Evolutionary conservation across 2,113 vertebrate genomes (phyloP), one percentile per base, ranked within the genome.

Genomic region (Aspiorhynchus laticeps): DNA sequence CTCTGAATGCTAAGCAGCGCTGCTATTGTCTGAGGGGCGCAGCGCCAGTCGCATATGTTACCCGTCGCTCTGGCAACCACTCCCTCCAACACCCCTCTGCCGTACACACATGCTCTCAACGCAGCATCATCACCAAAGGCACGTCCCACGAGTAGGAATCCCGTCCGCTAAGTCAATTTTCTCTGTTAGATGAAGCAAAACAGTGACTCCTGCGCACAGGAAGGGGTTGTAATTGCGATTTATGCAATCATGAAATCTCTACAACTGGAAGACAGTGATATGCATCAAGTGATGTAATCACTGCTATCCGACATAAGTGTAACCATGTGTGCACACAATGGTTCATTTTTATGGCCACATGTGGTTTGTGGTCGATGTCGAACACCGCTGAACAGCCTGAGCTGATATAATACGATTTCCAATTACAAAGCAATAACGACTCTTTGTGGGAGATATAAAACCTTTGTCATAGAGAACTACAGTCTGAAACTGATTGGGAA

Each of bases 1-100:
- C 90, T 92, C 90, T 91, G 94, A 95, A 95, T 95, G 93, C 93
- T 95, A 94, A 96, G 94, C 93, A 95, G 94, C 82, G 24, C 87
- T 86, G 93, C 93, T 90, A 95, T 95, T 96, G 94, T 95, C 88
- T 94, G 91, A 90, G 91, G 88, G 92, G 91, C 78, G 91, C 91
- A 93, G 93, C 92, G 90, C 89, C 92, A 91, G 93, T 92, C 92
- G 78, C 93, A 94, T 94, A 94, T 90, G 91, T 93, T 79, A 69
- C 77, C 56, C 51, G 92, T 95, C 91, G 92, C 95, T 94, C 91
- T 88, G 92, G 93, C 91, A 94, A 95, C 94, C 91, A 92, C 88
- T 88, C 93, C 91, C 87, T 91, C 88, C 89, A 91, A 91, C 88
- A 86, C 89, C 83, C 51, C 43, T 43, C 41, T 4, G 21, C 31